Conservation (phyloP, 2,888 invertebrate species). For the Mythimna ferrago region DNA sequence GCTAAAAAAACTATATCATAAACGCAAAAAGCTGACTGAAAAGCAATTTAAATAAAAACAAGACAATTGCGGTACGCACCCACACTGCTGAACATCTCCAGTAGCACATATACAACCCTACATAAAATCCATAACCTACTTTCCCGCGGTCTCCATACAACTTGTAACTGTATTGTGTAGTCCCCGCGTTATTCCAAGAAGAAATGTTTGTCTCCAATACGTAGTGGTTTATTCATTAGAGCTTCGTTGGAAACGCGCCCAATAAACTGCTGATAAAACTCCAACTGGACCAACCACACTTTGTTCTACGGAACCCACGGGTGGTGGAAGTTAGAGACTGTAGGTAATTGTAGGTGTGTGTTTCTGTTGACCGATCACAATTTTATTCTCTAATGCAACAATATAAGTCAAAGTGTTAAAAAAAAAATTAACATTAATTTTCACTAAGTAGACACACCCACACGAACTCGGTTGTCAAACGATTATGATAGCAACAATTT, state of each 20-base stretch:
- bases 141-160: conserved; percentile 28
- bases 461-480: no score
- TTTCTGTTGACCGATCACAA: no score
- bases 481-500: no score
- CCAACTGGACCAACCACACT: conserved; percentile 65
- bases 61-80: not conserved
- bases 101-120: not conserved
- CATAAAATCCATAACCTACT: conserved; percentile 31
- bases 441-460: no score
- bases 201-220: conserved; percentile 62
- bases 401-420: no score
- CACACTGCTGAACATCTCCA: not conserved
- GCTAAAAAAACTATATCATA: not conserved
- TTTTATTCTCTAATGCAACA: no score
- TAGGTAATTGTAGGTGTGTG: not conserved
- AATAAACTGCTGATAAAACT: conserved; percentile 78
- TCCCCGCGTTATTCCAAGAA: conserved; percentile 41
- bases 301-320: conserved; percentile 50
- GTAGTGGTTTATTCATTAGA: conserved; percentile 72
- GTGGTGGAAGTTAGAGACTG: conserved; percentile 37
- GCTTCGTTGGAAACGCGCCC: conserved; percentile 66
- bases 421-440: no score
- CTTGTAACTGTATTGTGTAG: conserved; percentile 45
- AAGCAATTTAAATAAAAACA: not conserved
- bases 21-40: not conserved